Evolutionary conservation across 2,113 vertebrate species (phyloP).

Genomic region (Hystrix brachyura): DNA sequence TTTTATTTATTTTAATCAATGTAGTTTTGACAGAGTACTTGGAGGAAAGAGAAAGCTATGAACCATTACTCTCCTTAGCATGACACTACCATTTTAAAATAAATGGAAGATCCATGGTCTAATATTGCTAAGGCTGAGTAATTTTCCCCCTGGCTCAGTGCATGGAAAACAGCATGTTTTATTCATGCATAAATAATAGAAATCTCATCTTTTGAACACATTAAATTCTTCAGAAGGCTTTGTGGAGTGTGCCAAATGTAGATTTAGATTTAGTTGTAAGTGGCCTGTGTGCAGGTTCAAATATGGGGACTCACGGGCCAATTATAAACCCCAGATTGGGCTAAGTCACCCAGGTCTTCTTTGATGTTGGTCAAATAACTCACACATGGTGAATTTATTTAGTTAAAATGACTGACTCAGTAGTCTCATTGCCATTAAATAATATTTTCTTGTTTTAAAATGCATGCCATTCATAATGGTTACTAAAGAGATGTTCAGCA

Average conservation of each 20-base stretch:
- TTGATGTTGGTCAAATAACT: not conserved
- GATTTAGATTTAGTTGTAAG: slow-evolving; percentile 53
- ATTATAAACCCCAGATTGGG: not conserved
- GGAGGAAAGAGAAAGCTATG: not conserved
- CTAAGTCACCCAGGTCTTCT: not conserved
- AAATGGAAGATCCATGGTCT: slow-evolving; percentile 25
- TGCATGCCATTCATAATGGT: not conserved
- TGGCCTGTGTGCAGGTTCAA: slow-evolving; percentile 26
- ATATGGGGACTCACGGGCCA: not conserved
- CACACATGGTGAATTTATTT: not conserved
- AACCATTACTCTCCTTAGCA: slow-evolving; percentile 48
- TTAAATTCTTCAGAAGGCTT: slow-evolving; percentile 55
- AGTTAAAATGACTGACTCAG: not conserved
- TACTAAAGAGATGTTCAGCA: not conserved
- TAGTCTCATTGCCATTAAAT: slow-evolving; percentile 16
- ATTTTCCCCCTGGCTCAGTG: slow-evolving; percentile 23
- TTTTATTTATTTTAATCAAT: slow-evolving; percentile 67
- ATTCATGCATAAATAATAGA: slow-evolving; percentile 63
- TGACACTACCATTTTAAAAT: slow-evolving; percentile 47
- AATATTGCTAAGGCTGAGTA: slow-evolving; percentile 62
- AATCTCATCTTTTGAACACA: slow-evolving; percentile 63
- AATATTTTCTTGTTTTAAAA: not conserved
- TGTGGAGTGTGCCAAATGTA: slow-evolving; percentile 49
- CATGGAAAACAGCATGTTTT: slow-evolving; percentile 70
- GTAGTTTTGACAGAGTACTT: slow-evolving; percentile 55